Base-by-base conservation (phyloP, 2,797 vertebrate genomes). In the Sebastiscus tertius region DNA sequence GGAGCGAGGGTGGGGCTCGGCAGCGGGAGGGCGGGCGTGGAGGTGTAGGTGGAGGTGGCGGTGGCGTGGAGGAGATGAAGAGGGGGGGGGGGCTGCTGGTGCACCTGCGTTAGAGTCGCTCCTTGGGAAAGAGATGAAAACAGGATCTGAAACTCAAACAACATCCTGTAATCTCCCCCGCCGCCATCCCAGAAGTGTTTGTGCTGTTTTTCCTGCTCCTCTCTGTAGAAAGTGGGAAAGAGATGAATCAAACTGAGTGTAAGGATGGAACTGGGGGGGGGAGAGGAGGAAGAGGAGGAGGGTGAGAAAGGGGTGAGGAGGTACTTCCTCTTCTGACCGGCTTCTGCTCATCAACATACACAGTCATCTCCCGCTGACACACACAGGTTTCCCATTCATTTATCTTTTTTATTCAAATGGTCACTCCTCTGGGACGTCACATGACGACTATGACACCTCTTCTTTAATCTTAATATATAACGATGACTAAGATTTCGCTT, bases 71-170 rank as follows among this genome's bases (percentile, higher is more conserved):
- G 72, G 49, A 14, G 13, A 18, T 52, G 58, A 27, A 16, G 59
- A 13, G 58, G 63, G 14, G 62, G n/a, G 33, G 80, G 31, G 59
- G 62, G 54, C 5, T 20, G 68, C 12, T 63, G 18, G 70, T 91
- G 93, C 95, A 95, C 95, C 93, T 95, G 94, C 87, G 70, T 83
- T 78, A 68, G n/a, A 62, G 73, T 39, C 66, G 66, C 81, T 88
- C 2, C 69, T 91, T 92, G 92, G 90, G 92, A 92, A 81, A 83
- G 24, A 83, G 78, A 93, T 93, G 88, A 93, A 95, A 96, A 96
- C 95, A 96, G 95, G 95, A 96, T 91, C 85, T 85, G 10, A 76
- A 83, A 83, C 83, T 93, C 74, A 76, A 93, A 95, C 93, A 96
- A 95, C 95, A 95, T 96, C 95, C 94, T 95, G 88, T 77, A 59